Base-by-base conservation (phyloP, 2,888 invertebrate genomes). In the Polia nebulosa region DNA sequence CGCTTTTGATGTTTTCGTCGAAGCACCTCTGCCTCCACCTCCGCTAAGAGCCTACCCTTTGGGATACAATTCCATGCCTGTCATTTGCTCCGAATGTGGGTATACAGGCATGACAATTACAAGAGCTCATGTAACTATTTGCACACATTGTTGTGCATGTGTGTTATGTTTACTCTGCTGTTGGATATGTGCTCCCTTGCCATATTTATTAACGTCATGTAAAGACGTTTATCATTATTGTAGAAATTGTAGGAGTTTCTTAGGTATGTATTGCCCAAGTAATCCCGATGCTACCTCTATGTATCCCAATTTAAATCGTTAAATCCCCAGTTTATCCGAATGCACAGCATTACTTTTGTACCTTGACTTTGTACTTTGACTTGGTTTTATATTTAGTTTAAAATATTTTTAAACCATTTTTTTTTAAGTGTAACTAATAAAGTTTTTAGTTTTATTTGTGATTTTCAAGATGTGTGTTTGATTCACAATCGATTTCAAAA, bases 181-280 rank as follows among this genome's bases (percentile, higher is more conserved):
- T 78, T 95, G 95, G 95, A 71, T 94, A 60, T 95, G 95, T 84
- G 94, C 89, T 1, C 95, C 95, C 0, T 81, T 95, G 57, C 95
- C 95, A 0, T 95, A 95, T 65, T 78, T 95, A 44, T 78, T 95
- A 56, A 87, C 90, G 47, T 95, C 95, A n/a, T 95, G 95, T 84
- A 95, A 95, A 83, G 92, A 95, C 75, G 95, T 95, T 0, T 92
- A 94, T 78, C 95, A 95, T 87, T 93, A 94, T 82, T 95, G 95
- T 78, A 89, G 92, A 82, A 94, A 92, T 81, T 95, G 95, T 81
- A 91, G 93, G 68, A 87, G 82, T 56, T 93, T 88, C 78, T 87
- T 95, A 64, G 95, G 95, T 13, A 91, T 93, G 90, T 95, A 95
- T 80, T 92, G 93, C 79, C 95, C 95, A 4, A 93, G 94, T 9